Percentiles rank a stretch among this genome's conserved stretches.
Evolutionary conservation across 1,140 invertebrate genomes (phyloP).

Genomic region (Geopemphigus sp.): DNA sequence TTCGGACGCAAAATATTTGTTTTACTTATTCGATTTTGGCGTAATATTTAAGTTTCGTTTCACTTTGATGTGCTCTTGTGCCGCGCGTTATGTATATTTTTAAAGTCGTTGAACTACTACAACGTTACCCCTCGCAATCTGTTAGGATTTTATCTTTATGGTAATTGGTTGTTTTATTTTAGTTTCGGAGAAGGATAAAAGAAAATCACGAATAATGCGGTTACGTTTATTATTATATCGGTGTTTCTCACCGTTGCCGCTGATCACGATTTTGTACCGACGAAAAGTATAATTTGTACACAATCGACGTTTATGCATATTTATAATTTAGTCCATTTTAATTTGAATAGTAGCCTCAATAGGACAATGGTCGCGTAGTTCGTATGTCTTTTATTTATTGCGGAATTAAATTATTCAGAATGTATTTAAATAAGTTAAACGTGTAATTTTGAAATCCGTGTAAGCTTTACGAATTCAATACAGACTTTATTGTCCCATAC

Average conservation of each 20-base stretch:
- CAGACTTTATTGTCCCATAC: neutral
- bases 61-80: neutral
- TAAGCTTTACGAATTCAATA: neutral
- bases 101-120: constrained; percentile 11
- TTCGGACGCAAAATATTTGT: neutral
- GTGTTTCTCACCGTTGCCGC: neutral
- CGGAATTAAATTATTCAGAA: neutral
- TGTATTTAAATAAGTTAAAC: neutral
- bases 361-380: neutral
- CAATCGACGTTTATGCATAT: constrained; percentile 1
- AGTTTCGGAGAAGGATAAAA: neutral
- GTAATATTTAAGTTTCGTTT: neutral
- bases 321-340: neutral
- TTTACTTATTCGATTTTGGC: neutral
- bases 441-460: neutral
- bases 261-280: neutral
- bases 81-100: neutral
- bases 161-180: constrained; percentile 25
- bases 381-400: neutral
- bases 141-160: constrained; percentile 24
- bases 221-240: constrained; percentile 19
- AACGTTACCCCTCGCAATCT: neutral
- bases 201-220: constrained; percentile 2
- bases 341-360: neutral
- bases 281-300: constrained; percentile 3